Conservation (phyloP, 1,140 invertebrate species). For the Coelopa frigida region DNA sequence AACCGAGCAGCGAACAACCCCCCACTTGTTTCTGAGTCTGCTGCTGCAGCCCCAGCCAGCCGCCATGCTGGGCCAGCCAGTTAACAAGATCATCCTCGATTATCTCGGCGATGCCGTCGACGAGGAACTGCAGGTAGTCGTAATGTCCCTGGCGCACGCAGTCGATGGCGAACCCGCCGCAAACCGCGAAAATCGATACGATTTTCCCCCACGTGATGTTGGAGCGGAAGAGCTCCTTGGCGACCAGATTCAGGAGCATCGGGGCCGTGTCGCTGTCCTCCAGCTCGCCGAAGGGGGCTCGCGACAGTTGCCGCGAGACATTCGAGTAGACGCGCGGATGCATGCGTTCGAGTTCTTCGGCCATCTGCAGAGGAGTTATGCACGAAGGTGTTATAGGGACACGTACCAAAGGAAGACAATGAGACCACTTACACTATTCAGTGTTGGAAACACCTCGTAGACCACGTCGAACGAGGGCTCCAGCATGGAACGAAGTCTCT, state of each 20-base stretch:
- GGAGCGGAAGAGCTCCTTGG: conserved; percentile 52
- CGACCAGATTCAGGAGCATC: conserved; percentile 53
- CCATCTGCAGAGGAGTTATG: conserved; percentile 24
- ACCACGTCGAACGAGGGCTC: conserved; percentile 39
- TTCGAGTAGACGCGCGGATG: conserved; percentile 58
- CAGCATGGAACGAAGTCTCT: conserved; percentile 36
- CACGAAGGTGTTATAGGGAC: not conserved
- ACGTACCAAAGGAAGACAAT: not conserved
- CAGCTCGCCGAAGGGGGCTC: conserved; percentile 46
- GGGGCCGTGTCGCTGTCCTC: conserved; percentile 51
- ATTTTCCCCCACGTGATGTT: conserved; percentile 63
- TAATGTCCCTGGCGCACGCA: conserved; percentile 59
- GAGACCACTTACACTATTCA: conserved; percentile 32
- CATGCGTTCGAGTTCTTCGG: conserved; percentile 54
- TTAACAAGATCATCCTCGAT: conserved; percentile 58
- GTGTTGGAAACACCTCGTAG: conserved; percentile 41
- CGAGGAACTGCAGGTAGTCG: conserved; percentile 55
- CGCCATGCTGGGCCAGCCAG: conserved; percentile 63
- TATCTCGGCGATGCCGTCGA: conserved; percentile 55
- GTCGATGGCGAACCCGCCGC: conserved; percentile 65
- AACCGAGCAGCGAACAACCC: conserved; percentile 34
- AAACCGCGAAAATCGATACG: conserved; percentile 59
- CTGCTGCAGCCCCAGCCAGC: conserved; percentile 54
- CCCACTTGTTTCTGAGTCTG: conserved; percentile 33
- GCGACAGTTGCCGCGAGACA: conserved; percentile 51